Evolutionary conservation across 1,140 invertebrate genomes (phyloP), one percentile per base, ranked within the genome.

Genomic region (Sycophila sp.): DNA sequence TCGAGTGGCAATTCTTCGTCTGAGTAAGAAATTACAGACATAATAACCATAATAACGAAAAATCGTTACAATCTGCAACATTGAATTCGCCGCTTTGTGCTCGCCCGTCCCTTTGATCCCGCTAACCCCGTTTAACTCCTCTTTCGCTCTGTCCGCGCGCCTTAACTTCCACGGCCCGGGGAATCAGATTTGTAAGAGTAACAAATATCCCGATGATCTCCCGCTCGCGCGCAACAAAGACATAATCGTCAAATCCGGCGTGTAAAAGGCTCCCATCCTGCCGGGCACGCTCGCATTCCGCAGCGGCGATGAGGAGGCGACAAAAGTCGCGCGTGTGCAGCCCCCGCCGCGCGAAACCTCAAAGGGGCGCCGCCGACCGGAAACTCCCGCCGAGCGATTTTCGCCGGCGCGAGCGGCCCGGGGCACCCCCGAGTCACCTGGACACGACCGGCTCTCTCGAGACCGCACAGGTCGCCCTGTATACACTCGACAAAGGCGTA

Each of bases 321-420:
- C 63, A 55, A 38, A 26, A 32, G 64, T 67, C 64, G 64, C 63
- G 34, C 28, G 47, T 26, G 49, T 53, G 64, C 38, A 30, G 49
- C 66, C 56, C 66, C 56, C 45, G 66, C 15, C 19, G 66, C 10
- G 56, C 45, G 24, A 53, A 68, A 69, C 56, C 45, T 69, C 66
- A 69, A 69, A 69, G 66, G 15, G 30, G 22, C 30, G n/a, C 60
- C 45, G 32, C n/a, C 32, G 62, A 68, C 66, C 66, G 66, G 66
- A 69, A 69, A 69, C 56, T n/a, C n/a, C n/a, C n/a, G n/a, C n/a
- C n/a, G n/a, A n/a, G n/a, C n/a, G n/a, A n/a, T n/a, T n/a, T n/a
- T n/a, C n/a, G n/a, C n/a, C n/a, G n/a, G n/a, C n/a, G n/a, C n/a
- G n/a, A n/a, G 66, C 66, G 56, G 60, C 60, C 56, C 56, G 66